These are phyloP conservation scores for Myotis findleyi DNA, from an alignment of 2,797 vertebrate genomes.

Conservation along the genomic window DNA sequence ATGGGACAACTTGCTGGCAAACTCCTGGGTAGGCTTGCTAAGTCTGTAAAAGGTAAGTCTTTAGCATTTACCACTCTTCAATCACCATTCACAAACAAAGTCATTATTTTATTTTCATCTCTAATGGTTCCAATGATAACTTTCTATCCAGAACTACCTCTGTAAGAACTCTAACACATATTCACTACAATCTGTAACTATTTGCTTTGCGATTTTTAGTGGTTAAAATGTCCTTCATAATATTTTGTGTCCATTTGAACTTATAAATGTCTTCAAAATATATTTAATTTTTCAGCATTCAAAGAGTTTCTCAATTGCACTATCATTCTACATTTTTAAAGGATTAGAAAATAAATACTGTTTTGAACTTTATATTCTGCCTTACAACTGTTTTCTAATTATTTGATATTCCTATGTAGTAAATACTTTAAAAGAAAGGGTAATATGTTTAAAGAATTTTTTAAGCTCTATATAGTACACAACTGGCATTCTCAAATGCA, in stretches of 20 bases:
- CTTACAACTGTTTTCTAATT: background rate
- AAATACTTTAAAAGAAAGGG: background rate
- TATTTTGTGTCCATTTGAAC: background rate
- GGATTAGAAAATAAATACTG: background rate
- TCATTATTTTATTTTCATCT: background rate
- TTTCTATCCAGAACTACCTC: background rate
- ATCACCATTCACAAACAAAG: background rate
- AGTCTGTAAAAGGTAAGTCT: background rate
- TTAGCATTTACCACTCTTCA: background rate
- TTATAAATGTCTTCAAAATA: background rate
- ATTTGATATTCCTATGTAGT: slow-evolving; percentile 7
- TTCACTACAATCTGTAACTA: background rate
- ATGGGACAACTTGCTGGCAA: background rate
- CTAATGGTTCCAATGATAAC: background rate
- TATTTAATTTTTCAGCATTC: background rate
- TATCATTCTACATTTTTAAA: background rate
- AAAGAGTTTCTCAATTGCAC: background rate
- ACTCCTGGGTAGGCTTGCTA: background rate
- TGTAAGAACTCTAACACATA: background rate
- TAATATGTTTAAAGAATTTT: slow-evolving; percentile 32
- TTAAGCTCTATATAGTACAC: background rate
- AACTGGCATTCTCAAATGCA: slow-evolving; percentile 45
- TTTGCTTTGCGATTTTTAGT: background rate
- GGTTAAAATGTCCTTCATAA: background rate
- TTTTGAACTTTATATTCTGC: background rate